Conservation (phyloP, 2,888 invertebrate species). For the Conops quadrifasciatus region DNA sequence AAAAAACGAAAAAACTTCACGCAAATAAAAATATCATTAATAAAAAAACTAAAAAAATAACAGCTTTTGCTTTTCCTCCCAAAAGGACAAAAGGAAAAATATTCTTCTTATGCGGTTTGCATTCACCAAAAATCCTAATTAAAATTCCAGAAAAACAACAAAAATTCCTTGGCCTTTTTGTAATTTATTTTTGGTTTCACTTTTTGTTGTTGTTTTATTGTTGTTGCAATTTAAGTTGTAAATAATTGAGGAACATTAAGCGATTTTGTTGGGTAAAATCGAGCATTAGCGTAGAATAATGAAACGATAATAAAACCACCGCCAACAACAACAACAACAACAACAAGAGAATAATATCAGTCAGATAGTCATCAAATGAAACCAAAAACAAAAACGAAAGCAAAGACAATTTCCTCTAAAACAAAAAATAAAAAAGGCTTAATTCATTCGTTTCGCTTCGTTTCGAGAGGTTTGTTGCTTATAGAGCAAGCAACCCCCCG, state of each 20-base stretch:
- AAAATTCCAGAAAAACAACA: too few relatives aligned
- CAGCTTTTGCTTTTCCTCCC: too few relatives aligned
- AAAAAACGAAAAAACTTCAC: neutral
- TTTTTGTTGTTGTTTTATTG: neutral
- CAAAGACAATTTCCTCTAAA: neutral
- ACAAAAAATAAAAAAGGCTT: neutral
- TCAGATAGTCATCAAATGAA: neutral
- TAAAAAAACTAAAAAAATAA: too few relatives aligned
- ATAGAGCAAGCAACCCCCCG: too few relatives aligned
- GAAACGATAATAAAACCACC: neutral
- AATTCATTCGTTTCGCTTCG: neutral
- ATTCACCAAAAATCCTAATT: too few relatives aligned
- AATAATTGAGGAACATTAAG: neutral
- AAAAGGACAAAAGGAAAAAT: too few relatives aligned
- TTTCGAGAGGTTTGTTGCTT: neutral
- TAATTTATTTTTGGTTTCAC: too few relatives aligned
- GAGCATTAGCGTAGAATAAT: neutral
- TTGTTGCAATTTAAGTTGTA: neutral
- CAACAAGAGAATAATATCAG: neutral
- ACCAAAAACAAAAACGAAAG: slow-evolving; percentile 7
- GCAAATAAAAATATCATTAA: too few relatives aligned
- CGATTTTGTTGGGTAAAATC: neutral
- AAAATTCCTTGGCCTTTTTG: too few relatives aligned
- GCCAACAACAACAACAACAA: neutral
- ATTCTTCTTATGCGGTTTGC: too few relatives aligned